Evolutionary conservation across 2,113 vertebrate genomes (phyloP).

Genomic region (Octodon degus): DNA sequence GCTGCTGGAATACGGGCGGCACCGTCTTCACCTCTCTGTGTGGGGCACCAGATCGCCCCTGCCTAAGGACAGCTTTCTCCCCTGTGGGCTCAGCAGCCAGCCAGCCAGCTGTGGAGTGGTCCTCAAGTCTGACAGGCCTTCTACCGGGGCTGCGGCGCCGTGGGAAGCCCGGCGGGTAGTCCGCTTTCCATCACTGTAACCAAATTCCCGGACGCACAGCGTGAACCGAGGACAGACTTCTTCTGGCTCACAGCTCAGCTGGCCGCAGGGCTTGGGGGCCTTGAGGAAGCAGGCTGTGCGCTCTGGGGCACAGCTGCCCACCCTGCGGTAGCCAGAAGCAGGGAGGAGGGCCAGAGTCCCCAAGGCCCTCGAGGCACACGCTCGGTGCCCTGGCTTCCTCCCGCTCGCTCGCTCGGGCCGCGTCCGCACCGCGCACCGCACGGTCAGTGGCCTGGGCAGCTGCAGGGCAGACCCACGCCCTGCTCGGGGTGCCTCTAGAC

Average conservation of each 20-base stretch:
- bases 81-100: not conserved
- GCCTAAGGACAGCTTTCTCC: not conserved
- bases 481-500: no score
- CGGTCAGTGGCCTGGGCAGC: not conserved
- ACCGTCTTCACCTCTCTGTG: not conserved
- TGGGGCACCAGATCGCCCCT: not conserved
- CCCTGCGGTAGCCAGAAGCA: not conserved
- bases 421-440: no score
- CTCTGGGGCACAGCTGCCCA: not conserved
- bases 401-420: no score
- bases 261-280: not conserved
- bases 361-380: not conserved
- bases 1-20: not conserved
- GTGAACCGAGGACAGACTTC: not conserved
- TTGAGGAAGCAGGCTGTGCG: not conserved
- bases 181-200: not conserved
- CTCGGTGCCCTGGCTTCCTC: not conserved
- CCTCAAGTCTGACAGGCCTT: not conserved
- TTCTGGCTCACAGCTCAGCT: no score
- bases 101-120: not conserved
- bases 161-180: not conserved
- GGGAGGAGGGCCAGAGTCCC: not conserved
- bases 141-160: not conserved
- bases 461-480: not conserved
- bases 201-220: not conserved